Percentiles rank a stretch among this genome's conserved stretches.
Conservation (phyloP, 2,113 vertebrate genomes). For the Mustela nigripes region DNA sequence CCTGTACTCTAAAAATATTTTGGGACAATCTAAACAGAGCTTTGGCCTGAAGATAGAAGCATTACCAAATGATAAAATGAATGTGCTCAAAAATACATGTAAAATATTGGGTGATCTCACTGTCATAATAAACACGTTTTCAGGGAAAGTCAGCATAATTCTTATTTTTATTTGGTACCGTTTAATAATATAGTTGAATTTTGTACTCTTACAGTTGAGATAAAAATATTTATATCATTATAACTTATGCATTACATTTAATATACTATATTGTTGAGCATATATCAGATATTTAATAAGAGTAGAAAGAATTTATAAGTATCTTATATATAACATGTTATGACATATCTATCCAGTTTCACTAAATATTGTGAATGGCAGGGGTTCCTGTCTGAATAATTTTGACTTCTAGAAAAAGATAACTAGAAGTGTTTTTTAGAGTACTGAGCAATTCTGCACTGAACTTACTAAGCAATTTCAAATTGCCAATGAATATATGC, state of each 20-base stretch:
- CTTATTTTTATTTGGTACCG: neutral
- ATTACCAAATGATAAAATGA: neutral
- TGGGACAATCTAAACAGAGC: neutral
- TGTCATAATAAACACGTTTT: neutral
- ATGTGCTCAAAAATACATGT: neutral
- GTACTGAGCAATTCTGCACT: neutral
- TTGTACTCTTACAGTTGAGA: neutral
- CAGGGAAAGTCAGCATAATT: neutral
- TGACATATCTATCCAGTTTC: neutral
- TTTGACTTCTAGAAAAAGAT: constrained; percentile 22
- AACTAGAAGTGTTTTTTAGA: neutral
- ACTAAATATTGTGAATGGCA: neutral
- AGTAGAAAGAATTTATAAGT: neutral
- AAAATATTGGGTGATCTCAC: neutral
- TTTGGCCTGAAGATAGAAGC: constrained; percentile 30
- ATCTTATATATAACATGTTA: constrained; percentile 11
- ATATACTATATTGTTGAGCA: neutral
- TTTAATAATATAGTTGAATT: neutral
- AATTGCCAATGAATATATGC: neutral
- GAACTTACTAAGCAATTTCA: neutral
- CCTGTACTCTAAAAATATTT: constrained; percentile 51
- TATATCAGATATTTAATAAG: neutral
- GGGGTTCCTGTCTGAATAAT: neutral
- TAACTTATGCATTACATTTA: neutral
- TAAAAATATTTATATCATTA: constrained; percentile 1